phyloP scores from a whole-genome alignment of 2,797 vertebrate genomes.

The Eidolon dupreanum region DNA sequence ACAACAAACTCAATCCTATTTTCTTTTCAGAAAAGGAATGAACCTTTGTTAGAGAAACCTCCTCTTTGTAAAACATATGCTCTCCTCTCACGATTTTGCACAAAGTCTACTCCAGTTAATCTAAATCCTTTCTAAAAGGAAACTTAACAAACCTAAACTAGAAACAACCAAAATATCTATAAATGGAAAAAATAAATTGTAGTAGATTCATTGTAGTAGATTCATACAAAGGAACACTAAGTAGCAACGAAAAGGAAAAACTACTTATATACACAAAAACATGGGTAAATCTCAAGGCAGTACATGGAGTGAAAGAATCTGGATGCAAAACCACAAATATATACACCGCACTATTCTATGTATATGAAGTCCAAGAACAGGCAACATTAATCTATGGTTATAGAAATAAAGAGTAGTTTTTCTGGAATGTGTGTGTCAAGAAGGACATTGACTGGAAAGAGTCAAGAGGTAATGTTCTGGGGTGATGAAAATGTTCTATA shows the following conservation, averaged over 20 bases:
- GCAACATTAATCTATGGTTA: neutral
- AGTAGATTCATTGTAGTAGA: neutral
- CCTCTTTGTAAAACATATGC: neutral
- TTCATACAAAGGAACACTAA: neutral
- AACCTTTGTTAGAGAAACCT: neutral
- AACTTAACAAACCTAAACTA: neutral
- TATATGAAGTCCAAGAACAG: neutral
- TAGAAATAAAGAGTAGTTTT: neutral
- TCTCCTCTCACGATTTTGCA: neutral
- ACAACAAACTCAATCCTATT: neutral
- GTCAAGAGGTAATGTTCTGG: fast-evolving
- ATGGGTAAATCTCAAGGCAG: neutral
- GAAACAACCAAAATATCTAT: neutral
- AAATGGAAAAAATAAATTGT: neutral
- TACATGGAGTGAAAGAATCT: neutral
- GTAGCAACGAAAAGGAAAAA: neutral
- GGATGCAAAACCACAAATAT: neutral
- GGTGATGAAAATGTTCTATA: neutral
- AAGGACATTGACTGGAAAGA: neutral
- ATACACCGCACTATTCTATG: neutral
- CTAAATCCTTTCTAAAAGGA: neutral
- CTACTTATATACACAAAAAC: neutral
- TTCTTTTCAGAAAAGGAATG: neutral
- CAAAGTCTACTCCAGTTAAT: neutral
- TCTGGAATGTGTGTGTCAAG: neutral